These are phyloP conservation scores for Xanthorhoe designata DNA, from an alignment of 2,888 invertebrate genomes.

Conservation along the genomic window DNA sequence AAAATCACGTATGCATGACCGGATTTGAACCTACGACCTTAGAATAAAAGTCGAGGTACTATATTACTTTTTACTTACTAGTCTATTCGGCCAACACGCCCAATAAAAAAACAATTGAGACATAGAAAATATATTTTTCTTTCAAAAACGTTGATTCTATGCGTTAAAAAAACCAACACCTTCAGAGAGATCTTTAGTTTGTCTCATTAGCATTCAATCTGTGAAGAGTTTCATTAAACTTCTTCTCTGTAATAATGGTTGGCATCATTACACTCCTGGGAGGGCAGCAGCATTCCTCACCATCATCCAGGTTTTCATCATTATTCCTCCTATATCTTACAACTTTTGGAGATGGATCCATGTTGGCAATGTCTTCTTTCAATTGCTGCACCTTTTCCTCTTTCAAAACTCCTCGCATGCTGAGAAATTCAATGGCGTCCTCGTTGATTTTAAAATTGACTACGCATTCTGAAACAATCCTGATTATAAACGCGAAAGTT, in stretches of 20 bases:
- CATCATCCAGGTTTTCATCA: slow-evolving; percentile 22
- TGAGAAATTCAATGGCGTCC: slow-evolving; percentile 56
- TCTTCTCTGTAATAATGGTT: slow-evolving; percentile 63
- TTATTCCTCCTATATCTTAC: slow-evolving; percentile 37
- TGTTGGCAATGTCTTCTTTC: slow-evolving; percentile 38
- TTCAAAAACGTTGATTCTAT: not conserved
- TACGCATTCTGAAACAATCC: slow-evolving; percentile 57
- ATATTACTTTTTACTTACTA: too few species aligned
- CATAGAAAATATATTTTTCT: not conserved
- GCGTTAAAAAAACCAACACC: not conserved
- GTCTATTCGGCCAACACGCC: too few species aligned
- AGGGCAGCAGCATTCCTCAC: slow-evolving; percentile 61
- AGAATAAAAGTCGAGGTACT: too few species aligned
- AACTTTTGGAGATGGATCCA: not conserved
- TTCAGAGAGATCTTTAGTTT: not conserved
- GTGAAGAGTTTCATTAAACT: slow-evolving; percentile 55
- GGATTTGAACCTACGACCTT: too few species aligned
- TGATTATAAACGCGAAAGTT: not conserved
- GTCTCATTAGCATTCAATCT: slow-evolving; percentile 35
- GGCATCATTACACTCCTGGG: slow-evolving; percentile 59
- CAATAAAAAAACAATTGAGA: too few species aligned
- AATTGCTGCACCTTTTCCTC: slow-evolving; percentile 44
- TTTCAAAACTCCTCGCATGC: slow-evolving; percentile 56
- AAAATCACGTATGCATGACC: too few species aligned
- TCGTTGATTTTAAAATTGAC: slow-evolving; percentile 60